phyloP scores from a whole-genome alignment of 2,113 vertebrate genomes.

The Anseranas semipalmata region DNA sequence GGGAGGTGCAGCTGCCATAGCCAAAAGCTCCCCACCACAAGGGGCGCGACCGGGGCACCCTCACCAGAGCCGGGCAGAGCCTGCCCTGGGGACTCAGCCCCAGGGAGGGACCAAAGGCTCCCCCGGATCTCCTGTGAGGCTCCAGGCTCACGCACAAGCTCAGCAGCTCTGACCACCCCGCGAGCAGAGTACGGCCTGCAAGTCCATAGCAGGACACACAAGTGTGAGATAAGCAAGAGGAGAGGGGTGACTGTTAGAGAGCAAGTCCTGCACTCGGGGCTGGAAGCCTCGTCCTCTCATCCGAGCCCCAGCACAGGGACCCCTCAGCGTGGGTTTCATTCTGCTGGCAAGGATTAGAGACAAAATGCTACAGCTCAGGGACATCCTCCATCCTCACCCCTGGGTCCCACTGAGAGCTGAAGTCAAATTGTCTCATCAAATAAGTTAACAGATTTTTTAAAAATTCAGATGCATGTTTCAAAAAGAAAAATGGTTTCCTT shows the following conservation, averaged over 20 bases:
- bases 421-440: neutral
- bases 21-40: neutral
- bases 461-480: neutral
- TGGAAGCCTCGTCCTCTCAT: neutral
- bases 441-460: neutral
- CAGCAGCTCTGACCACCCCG: neutral
- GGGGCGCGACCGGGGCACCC: rapidly evolving
- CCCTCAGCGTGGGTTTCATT: neutral
- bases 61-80: neutral
- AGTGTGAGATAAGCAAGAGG: neutral
- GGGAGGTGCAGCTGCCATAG: neutral
- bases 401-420: neutral
- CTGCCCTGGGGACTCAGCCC: neutral
- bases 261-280: neutral
- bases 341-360: neutral
- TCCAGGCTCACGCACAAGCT: neutral
- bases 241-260: neutral
- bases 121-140: neutral
- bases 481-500: neutral
- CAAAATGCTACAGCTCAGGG: neutral
- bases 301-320: neutral
- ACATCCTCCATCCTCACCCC: neutral
- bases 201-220: rapidly evolving
- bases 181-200: neutral
- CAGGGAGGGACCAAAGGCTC: neutral